Evolutionary conservation across 2,797 vertebrate genomes (phyloP).

Genomic region (Pantherophis alleghaniensis): DNA sequence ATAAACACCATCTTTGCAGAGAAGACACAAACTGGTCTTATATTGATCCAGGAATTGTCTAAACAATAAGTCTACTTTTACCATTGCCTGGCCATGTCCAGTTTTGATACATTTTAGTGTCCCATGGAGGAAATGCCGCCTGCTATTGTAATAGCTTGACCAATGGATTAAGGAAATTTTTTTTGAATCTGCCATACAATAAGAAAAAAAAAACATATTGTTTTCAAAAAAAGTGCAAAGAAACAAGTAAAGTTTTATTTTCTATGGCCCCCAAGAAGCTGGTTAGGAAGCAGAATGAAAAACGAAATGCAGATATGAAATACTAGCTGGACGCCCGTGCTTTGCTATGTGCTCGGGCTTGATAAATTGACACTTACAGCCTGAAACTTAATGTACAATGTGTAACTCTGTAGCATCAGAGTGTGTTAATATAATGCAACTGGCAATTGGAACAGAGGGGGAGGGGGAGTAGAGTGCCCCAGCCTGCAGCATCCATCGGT

Average conservation of each 20-base stretch:
- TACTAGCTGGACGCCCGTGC: background rate
- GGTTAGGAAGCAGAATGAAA: background rate
- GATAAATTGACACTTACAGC: too few species aligned
- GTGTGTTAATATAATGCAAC: too few species aligned
- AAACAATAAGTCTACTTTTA: background rate
- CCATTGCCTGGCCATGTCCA: background rate
- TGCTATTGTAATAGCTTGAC: slow-evolving; percentile 22
- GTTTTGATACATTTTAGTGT: slow-evolving; percentile 17
- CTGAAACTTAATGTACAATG: too few species aligned
- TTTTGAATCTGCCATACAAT: slow-evolving; percentile 5
- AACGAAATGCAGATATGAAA: slow-evolving; percentile 20
- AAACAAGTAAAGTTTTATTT: background rate
- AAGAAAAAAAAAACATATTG: background rate
- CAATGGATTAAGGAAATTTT: slow-evolving; percentile 29
- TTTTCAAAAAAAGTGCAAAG: background rate
- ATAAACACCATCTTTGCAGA: background rate
- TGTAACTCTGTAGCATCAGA: too few species aligned
- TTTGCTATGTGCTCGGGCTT: too few species aligned
- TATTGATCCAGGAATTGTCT: background rate
- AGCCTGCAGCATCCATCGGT: too few species aligned
- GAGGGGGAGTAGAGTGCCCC: too few species aligned
- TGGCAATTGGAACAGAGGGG: too few species aligned
- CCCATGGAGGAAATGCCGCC: slow-evolving; percentile 26
- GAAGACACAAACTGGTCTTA: slow-evolving; percentile 12
- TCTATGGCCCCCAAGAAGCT: background rate